Base-by-base conservation (phyloP, 2,797 vertebrate species). In the Meriones psammophilus region DNA sequence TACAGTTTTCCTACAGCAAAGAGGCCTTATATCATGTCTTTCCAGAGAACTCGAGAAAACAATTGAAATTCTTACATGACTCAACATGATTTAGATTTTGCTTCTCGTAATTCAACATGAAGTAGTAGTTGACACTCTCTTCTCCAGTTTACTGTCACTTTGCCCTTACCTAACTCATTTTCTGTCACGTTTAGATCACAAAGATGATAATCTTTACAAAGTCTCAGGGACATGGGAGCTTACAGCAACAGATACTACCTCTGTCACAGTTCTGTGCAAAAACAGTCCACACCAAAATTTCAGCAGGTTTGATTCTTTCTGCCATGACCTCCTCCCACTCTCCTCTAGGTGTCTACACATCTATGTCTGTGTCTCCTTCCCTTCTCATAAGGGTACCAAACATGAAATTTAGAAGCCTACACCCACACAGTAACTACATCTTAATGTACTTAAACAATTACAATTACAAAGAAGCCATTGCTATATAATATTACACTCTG, bases 401-500 rank as follows among this genome's bases (percentile, higher is more conserved):
- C 62, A 85, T 5, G 2, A 84, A 46, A 66, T 66, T 66, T 68
- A 68, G 62, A 66, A 22, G 3, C 26, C 39, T 13, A 33, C 17
- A 33, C 30, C 1, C 28, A 33, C 5, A 20, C 56, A 1, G 14
- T 22, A 12, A 54, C 42, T 69, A 26, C 4, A 69, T 24, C 8
- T 81, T 50, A 95, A 88, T 24, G 78, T 73, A 24, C 42, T 88
- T 74, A 76, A 77, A 26, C 22, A 76, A 46, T n/a, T 78, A 4
- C 20, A 69, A 58, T 9, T 79, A 87, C 15, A 54, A 50, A 83
- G 13, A 93, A 3, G 42, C 5, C 17, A 36, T 71, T 86, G 85
- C 3, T 71, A 96, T 92, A 77, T 62, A 89, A 85, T 7, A 46
- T 73, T 66, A 77, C 33, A 86, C 60, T 86, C 36, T 24, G 54